Base-by-base conservation (phyloP, 2,113 vertebrate genomes). In the Pseudorhombus dupliciocellatus region DNA sequence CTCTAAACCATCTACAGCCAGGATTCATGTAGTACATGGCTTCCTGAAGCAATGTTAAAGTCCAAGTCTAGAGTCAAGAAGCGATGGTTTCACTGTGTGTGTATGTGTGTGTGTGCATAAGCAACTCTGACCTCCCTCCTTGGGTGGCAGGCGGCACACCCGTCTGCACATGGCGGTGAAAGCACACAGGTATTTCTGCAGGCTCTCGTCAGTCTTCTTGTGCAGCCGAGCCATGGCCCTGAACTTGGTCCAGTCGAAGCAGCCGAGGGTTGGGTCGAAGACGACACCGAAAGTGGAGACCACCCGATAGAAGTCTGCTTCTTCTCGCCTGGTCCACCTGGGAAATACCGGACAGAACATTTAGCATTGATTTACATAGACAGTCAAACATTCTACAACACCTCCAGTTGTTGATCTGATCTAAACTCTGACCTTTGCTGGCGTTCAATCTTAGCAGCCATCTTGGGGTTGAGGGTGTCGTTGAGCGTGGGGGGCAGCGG, bases 161-260 rank as follows among this genome's bases (percentile, higher is more conserved):
- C 95, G 92, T 31, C 98, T 93, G 90, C 98, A 98, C 98, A 99
- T 99, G 31, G 97, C 94, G 75, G 97, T 95, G 65, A 99, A 99
- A 0, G 97, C 94, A 74, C 95, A 97, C 48, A 99, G 89, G 87
- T 99, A 99, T 70, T 99, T 99, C 90, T 97, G 96, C 83, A 99
- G 91, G 84, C 98, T 99, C 73, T 96, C 96, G 1, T 99, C 97
- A 0, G 97, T 99, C 83, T 99, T 99, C 91, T 99, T 99, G 89
- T 99, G 97, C 22, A 99, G 92, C 16, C 98, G 93, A 52, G 97
- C 98, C 96, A 99, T 98, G 1, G 97, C 97, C 88, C 97, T 90
- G 84, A 99, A 99, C 88, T 99, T 99, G 84, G 97, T 98, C 98
- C 98, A 99, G 84, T 99, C 98, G 81, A 99, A 99, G 0, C 93